Evolutionary conservation across 2,888 invertebrate species (phyloP).

Genomic region (Electrophaes corylata): DNA sequence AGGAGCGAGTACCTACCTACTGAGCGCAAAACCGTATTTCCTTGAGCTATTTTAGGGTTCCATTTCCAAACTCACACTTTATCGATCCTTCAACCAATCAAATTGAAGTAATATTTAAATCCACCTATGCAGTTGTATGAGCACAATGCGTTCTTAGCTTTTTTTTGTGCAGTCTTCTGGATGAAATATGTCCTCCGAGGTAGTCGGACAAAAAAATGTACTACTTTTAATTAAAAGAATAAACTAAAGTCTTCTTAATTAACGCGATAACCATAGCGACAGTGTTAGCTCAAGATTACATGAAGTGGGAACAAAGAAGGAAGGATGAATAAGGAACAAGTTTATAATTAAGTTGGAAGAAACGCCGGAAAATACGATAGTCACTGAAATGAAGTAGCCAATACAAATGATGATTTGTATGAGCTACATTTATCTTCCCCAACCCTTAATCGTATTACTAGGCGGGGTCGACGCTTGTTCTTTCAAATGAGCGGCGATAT

Average conservation of each 20-base stretch:
- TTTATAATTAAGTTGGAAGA: not conserved
- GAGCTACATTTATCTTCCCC: too few species aligned
- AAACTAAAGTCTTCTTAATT: constrained; percentile 30
- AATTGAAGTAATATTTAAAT: not conserved
- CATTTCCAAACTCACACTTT: not conserved
- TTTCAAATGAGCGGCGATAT: too few species aligned
- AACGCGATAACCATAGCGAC: constrained; percentile 22
- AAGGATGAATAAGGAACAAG: not conserved
- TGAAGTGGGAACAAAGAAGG: too few species aligned
- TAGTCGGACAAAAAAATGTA: constrained; percentile 7
- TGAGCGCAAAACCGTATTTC: constrained; percentile 3
- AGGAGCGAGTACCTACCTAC: not conserved
- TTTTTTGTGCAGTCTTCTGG: not conserved
- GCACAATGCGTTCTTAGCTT: not conserved
- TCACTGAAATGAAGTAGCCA: too few species aligned
- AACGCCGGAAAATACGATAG: too few species aligned
- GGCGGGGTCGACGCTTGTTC: too few species aligned
- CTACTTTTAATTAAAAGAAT: constrained; percentile 40
- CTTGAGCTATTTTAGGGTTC: not conserved
- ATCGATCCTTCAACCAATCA: not conserved
- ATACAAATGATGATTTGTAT: too few species aligned
- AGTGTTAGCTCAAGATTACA: constrained; percentile 15
- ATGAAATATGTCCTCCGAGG: not conserved
- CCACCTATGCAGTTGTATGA: not conserved
- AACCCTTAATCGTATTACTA: too few species aligned